Base-by-base conservation (phyloP, 2,888 invertebrate genomes). In the Neuroscelio doddi region DNA sequence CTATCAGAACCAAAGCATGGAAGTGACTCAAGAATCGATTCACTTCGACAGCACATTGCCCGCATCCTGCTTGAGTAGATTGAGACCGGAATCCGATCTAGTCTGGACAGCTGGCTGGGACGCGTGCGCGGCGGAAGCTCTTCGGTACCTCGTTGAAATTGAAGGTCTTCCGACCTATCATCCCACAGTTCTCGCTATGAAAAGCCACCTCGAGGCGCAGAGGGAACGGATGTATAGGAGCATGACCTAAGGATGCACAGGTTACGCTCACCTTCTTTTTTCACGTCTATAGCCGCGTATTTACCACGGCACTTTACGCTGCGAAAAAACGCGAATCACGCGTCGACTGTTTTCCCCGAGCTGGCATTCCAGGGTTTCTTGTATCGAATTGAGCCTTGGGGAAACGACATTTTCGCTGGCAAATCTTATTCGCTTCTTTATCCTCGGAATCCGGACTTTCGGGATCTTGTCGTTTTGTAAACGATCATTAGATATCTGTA, bases 121-220 rank as follows among this genome's bases (percentile, higher is more conserved):
- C 58, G 78, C 81, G 1, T 82, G 82, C 59, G 73, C 82, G 3
- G 50, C 75, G 27, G 82, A 82, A 50, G 76, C 81, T 1, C 53
- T 82, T 3, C 74, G 81, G 58, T 82, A 82, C 62, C 76, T 82
- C 47, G 72, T 80, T 5, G 80, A 81, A 62, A 78, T 80, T 15
- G 82, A 82, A 45, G 82, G 82, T 4, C 69, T 82, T 12, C 73
- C 79, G 12, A 71, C 71, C 15, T 75, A 78, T 63, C 80, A 82
- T 74, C 82, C 82, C n/a, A 81, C 80, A 12, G 78, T 82, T 32
- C 24, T 82, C 3, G 80, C 81, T 8, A 78, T 82, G 78, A 81
- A 78, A 65, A 78, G 66, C 59, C 80, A 82, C 56, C 71, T 82
- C 47, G 77, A 79, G 14, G 42, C 74, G 29, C 82, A 82, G 55